These are phyloP conservation scores for Centropristis striata DNA, from an alignment of 2,113 vertebrate species.

Conservation along the genomic window DNA sequence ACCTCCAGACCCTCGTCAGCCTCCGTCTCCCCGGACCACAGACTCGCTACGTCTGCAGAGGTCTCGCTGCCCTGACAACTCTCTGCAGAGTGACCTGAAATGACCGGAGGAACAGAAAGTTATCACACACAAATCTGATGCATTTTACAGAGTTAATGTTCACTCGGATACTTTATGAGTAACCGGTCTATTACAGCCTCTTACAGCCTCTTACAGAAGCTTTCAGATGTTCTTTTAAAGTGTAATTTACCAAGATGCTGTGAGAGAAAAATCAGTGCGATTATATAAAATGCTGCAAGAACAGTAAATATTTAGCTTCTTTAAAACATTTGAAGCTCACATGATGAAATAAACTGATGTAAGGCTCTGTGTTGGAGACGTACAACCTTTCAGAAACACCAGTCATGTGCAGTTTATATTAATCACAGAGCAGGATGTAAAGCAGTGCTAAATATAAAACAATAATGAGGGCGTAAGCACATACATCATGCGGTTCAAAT, in stretches of 20 bases:
- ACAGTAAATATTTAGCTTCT: neutral
- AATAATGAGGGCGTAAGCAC: neutral
- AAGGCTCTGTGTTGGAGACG: neutral
- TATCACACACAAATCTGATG: neutral
- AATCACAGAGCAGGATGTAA: neutral
- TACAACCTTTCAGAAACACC: neutral
- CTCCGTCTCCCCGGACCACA: slow-evolving; percentile 82
- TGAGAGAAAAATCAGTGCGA: neutral
- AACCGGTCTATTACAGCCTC: neutral
- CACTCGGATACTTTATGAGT: neutral
- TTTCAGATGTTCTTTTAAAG: neutral
- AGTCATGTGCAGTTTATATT: neutral
- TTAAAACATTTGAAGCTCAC: neutral
- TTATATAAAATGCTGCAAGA: neutral
- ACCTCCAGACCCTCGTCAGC: slow-evolving; percentile 84
- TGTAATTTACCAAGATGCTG: neutral
- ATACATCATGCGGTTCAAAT: slow-evolving; percentile 9
- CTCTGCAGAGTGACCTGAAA: slow-evolving; percentile 55
- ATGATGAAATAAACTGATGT: neutral
- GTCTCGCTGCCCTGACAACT: slow-evolving; percentile 72
- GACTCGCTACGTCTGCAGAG: slow-evolving; percentile 64
- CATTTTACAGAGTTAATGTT: neutral
- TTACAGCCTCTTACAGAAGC: neutral
- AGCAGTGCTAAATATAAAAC: neutral
- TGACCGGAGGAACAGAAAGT: slow-evolving; percentile 22